Conservation (phyloP, 2,113 vertebrate genomes). For the Plestiodon gilberti region DNA sequence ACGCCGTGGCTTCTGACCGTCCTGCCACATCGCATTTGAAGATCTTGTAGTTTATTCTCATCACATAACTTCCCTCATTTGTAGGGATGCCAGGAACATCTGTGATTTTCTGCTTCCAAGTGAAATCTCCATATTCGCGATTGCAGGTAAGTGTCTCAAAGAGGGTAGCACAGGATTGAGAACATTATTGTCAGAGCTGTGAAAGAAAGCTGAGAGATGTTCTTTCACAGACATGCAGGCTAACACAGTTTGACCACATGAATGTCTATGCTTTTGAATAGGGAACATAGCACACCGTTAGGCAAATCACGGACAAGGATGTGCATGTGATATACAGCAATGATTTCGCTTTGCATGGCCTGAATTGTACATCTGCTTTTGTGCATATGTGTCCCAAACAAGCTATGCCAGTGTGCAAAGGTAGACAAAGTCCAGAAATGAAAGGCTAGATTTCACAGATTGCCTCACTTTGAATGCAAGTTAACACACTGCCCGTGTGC, state of each 20-base stretch:
- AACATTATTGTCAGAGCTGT: not conserved
- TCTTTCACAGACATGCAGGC: not conserved
- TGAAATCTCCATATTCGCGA: not conserved
- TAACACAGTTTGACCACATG: not conserved
- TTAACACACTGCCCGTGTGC: not conserved
- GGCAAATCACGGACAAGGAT: not conserved
- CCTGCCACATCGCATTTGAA: not conserved
- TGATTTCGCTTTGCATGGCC: not conserved
- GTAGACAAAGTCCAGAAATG: not conserved
- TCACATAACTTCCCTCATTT: not conserved
- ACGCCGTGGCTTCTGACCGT: accelerated
- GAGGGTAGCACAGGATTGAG: not conserved
- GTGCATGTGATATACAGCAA: not conserved
- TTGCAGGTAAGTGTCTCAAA: not conserved
- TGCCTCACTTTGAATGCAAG: not conserved
- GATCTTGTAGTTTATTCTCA: slow-evolving; percentile 12
- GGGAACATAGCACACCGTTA: not conserved
- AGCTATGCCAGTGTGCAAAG: not conserved
- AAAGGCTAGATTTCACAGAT: not conserved
- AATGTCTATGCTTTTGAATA: not conserved
- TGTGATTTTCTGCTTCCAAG: not conserved
- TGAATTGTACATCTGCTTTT: not conserved
- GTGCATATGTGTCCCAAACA: not conserved
- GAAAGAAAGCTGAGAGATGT: not conserved
- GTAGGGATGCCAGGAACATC: not conserved